Evolutionary conservation across 2,888 invertebrate species (phyloP), one percentile per base, ranked within the genome.

Genomic region (Dichetophora obliterata): DNA sequence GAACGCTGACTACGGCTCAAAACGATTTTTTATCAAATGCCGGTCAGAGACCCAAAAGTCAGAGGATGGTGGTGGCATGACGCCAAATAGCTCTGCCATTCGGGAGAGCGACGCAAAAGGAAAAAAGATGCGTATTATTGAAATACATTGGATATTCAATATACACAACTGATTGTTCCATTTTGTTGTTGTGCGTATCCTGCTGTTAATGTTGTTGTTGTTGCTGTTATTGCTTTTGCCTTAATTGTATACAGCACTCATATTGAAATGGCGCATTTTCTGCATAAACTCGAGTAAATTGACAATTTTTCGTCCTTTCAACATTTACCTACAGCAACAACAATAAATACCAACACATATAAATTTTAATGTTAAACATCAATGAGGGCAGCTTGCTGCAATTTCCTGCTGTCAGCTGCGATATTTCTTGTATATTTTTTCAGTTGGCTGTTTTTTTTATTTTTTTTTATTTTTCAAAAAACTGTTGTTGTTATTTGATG

Each of bases 331-430:
- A 22, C 22, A 57, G 24, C 57, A 57, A 22, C 57, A 57, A 22
- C 57, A 57, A 57, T 24, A 57, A 57, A 57, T 57, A 43, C 22
- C 57, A 57, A 57, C 59, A 11, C 22, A 59, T 27, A 59, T 59
- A 59, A 59, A 59, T 59, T 59, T 59, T 59, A 59, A 59, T 59
- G 59, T 59, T 59, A 27, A 59, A 59, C 59, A 59, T 59, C 59
- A 59, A 59, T 27, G 27, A 59, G 19, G 14, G 24, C 34, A 27
- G 43, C 37, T 22, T 22, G 34, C 19, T 65, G 14, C 24, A 34
- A 43, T 43, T 43, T 43, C 43, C 43, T 43, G 43, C 11, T 43
- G 43, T 43, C 34, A 34, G 65, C 14, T 19, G n/a, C 3, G 22
- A 22, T 27, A 50, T 50, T 50, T 8, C 68, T 24, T 27, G 22